phyloP scores from a whole-genome alignment of 2,888 invertebrate species.

The Ganaspis brasiliensis region DNA sequence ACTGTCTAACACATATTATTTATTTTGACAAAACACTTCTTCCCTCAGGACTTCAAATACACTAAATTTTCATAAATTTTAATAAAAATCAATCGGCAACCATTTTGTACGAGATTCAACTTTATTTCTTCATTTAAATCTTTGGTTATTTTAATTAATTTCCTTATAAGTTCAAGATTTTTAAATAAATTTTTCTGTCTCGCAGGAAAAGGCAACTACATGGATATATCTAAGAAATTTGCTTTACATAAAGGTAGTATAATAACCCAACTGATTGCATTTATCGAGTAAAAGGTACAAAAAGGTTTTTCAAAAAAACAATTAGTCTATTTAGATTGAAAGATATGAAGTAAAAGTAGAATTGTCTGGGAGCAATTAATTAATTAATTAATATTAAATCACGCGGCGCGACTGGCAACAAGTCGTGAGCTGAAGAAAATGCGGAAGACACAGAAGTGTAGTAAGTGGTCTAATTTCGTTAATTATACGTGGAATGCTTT shows the following conservation, averaged over 20 bases:
- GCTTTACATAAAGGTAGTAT: neutral
- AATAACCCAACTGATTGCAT: neutral
- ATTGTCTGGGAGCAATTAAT: neutral
- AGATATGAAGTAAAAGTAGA: conserved; percentile 15
- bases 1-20: too few relatives aligned
- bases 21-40: too few relatives aligned
- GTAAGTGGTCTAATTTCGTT: conserved; percentile 29
- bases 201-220: too few relatives aligned
- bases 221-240: too few relatives aligned
- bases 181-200: too few relatives aligned
- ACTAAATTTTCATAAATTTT: too few relatives aligned
- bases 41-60: too few relatives aligned
- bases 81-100: too few relatives aligned
- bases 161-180: too few relatives aligned
- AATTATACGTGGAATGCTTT: conserved; percentile 20
- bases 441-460: conserved; percentile 8
- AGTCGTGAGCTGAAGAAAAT: conserved; percentile 9
- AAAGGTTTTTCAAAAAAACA: neutral
- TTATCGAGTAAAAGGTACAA: neutral
- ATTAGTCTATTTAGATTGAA: neutral
- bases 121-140: too few relatives aligned
- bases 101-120: too few relatives aligned
- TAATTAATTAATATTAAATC: conserved; percentile 18
- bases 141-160: too few relatives aligned
- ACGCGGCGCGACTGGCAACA: conserved; percentile 12